Evolutionary conservation across 2,888 invertebrate species (phyloP).

Genomic region (Oegoconia quadripuncta): DNA sequence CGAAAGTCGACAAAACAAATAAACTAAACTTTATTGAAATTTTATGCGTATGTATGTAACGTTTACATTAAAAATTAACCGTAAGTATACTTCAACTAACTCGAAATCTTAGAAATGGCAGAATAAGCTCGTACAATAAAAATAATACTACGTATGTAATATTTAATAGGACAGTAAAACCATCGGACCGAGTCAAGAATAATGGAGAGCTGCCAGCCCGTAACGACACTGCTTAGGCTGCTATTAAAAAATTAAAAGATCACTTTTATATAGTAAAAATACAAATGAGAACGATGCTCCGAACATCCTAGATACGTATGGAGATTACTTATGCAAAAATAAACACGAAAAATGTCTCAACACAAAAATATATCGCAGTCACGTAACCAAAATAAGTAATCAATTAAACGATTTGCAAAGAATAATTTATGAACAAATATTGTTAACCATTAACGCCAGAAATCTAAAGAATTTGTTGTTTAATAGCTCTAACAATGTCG

Average conservation of each 20-base stretch:
- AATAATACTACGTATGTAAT: slow-evolving; percentile 49
- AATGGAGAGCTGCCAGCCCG: slow-evolving; percentile 59
- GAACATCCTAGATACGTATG: neutral
- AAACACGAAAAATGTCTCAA: neutral
- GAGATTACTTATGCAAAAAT: neutral
- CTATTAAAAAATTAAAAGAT: slow-evolving; percentile 44
- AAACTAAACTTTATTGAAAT: too few species aligned
- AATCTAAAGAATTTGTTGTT: slow-evolving; percentile 4
- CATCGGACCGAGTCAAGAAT: slow-evolving; percentile 57
- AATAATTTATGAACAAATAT: neutral
- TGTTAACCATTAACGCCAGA: slow-evolving; percentile 1
- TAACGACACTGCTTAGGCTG: slow-evolving; percentile 46
- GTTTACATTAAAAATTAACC: slow-evolving; percentile 1
- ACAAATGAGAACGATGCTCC: neutral
- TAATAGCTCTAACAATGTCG: slow-evolving; percentile 7
- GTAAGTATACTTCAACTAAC: slow-evolving; percentile 1
- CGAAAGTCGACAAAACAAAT: too few species aligned
- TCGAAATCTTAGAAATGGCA: neutral
- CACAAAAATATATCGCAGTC: neutral
- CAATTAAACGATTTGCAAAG: too few species aligned
- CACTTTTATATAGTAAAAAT: slow-evolving; percentile 19
- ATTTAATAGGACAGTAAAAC: slow-evolving; percentile 64
- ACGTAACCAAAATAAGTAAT: neutral
- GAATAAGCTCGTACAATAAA: slow-evolving; percentile 29
- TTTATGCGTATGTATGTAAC: neutral